Percentiles rank a stretch among this genome's conserved stretches.
Evolutionary conservation across 2,113 vertebrate genomes (phyloP).

Genomic region (Penelope pileata): DNA sequence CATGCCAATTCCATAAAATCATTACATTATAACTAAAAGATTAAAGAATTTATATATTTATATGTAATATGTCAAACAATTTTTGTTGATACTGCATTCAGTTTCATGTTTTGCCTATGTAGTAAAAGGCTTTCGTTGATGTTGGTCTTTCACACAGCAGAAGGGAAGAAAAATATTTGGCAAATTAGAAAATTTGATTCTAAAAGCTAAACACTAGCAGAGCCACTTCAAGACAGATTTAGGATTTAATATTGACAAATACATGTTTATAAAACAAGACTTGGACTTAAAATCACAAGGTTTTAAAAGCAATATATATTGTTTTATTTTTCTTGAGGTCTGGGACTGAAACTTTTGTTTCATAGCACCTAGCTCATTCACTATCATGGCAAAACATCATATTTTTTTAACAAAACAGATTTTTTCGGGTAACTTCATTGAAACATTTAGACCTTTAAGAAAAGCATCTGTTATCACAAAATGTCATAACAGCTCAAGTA

Average conservation of each 20-base stretch:
- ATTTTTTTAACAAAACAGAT: not conserved
- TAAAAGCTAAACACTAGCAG: not conserved
- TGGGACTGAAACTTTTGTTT: not conserved
- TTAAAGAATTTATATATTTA: not conserved
- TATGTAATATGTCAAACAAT: fast-evolving
- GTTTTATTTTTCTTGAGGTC: not conserved
- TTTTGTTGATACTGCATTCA: not conserved
- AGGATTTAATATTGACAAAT: not conserved
- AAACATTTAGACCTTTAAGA: not conserved
- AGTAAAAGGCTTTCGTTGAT: not conserved
- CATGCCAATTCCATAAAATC: not conserved
- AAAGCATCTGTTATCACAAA: not conserved
- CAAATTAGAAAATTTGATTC: not conserved
- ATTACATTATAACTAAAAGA: not conserved
- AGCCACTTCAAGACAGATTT: not conserved
- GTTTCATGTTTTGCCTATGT: not conserved
- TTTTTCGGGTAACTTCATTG: not conserved
- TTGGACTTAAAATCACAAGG: not conserved
- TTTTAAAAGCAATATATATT: not conserved
- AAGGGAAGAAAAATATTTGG: not conserved
- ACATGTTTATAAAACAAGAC: not conserved
- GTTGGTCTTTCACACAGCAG: not conserved
- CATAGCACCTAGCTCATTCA: not conserved
- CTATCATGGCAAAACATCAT: not conserved
- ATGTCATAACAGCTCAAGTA: not conserved